Conservation (phyloP, 2,113 vertebrate genomes). For the Microtus richardsoni region DNA sequence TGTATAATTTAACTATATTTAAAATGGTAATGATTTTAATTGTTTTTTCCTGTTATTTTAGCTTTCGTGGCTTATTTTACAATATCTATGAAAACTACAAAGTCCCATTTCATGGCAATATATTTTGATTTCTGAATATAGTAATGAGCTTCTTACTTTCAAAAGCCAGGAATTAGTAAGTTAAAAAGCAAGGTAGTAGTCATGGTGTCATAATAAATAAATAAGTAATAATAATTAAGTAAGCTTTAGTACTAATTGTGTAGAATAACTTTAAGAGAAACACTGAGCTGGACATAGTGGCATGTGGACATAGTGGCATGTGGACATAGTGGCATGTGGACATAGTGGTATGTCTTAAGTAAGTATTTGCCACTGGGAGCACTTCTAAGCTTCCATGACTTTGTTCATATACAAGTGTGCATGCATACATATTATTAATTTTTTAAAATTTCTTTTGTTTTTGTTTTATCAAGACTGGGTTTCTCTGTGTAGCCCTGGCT, state of each 20-base stretch:
- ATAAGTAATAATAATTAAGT: conserved; percentile 8
- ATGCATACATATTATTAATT: background rate
- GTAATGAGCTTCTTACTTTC: conserved; percentile 43
- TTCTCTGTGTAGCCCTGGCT: too few relatives aligned
- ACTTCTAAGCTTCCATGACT: conserved; percentile 31
- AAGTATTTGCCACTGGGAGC: background rate
- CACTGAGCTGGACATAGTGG: background rate
- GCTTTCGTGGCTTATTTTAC: conserved; percentile 14
- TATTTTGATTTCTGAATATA: conserved; percentile 51
- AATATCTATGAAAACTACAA: background rate
- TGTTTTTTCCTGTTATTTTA: conserved; percentile 16
- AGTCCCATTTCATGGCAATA: conserved; percentile 42
- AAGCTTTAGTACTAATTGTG: conserved; percentile 51
- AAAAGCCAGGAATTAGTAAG: conserved; percentile 49
- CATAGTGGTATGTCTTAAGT: background rate
- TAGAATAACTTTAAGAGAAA: conserved; percentile 46
- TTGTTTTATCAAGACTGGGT: too few relatives aligned
- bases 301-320: too few relatives aligned
- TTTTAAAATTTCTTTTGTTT: too few relatives aligned
- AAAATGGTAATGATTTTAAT: conserved; percentile 38
- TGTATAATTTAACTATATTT: conserved; percentile 31
- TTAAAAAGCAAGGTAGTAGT: conserved; percentile 49
- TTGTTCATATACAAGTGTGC: background rate
- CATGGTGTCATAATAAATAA: conserved; percentile 44
- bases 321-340: too few relatives aligned